Evolutionary conservation across 2,888 invertebrate genomes (phyloP).

Genomic region (Tenthredo distinguenda): DNA sequence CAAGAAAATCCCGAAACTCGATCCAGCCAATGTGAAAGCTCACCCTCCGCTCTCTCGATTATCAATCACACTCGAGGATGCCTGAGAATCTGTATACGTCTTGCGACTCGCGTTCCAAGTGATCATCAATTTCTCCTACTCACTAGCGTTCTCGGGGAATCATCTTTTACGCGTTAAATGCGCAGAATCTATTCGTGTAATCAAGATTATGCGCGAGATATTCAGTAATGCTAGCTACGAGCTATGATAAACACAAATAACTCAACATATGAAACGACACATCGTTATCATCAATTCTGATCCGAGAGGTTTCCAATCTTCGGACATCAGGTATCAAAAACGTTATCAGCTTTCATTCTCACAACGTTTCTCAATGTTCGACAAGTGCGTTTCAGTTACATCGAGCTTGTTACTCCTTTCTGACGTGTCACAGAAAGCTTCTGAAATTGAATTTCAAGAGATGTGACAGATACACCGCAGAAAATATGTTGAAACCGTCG

Average conservation of each 20-base stretch:
- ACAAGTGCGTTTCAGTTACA: too few species aligned
- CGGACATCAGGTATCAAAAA: neutral
- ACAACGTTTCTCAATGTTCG: too few species aligned
- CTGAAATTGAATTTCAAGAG: too few species aligned
- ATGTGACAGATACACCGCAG: too few species aligned
- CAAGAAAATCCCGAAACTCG: conserved; percentile 17
- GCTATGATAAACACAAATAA: neutral
- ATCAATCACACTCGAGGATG: conserved; percentile 38
- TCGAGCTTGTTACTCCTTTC: too few species aligned
- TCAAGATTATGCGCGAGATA: conserved; percentile 3
- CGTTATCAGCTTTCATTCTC: too few species aligned
- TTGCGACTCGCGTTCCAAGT: neutral
- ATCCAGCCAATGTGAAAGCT: conserved; percentile 25
- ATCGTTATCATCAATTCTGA: neutral
- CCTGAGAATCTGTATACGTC: conserved; percentile 9
- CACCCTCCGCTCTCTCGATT: conserved; percentile 12
- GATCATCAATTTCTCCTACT: conserved; percentile 1
- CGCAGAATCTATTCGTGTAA: neutral
- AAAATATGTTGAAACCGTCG: too few species aligned
- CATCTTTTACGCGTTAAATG: neutral
- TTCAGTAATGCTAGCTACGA: neutral
- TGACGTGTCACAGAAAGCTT: too few species aligned
- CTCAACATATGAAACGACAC: neutral
- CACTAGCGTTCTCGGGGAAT: neutral
- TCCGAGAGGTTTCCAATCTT: neutral